phyloP scores from a whole-genome alignment of 2,113 vertebrate species.

The Mobula hypostoma region DNA sequence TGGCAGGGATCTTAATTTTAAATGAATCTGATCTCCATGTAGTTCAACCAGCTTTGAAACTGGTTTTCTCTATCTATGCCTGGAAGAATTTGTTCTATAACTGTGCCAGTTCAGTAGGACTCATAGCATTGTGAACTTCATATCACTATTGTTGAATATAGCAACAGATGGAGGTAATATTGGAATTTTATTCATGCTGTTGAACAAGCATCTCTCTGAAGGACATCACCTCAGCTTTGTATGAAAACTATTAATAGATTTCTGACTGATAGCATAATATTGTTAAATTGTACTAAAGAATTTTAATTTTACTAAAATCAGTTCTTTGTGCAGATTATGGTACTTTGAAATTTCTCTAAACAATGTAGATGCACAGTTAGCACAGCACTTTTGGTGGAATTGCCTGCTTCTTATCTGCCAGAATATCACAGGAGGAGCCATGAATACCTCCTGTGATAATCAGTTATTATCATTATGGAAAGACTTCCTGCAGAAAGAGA shows the following conservation, averaged over 20 bases:
- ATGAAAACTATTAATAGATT: not conserved
- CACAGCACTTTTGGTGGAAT: not conserved
- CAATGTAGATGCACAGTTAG: not conserved
- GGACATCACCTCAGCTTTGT: not conserved
- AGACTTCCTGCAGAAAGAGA: not conserved
- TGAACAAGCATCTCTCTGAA: not conserved
- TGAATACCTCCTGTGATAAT: not conserved
- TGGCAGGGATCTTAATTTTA: no score
- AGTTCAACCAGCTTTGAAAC: no score
- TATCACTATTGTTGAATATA: not conserved
- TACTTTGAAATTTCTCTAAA: not conserved
- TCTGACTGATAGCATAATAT: not conserved
- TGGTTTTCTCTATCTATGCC: no score
- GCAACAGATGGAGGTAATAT: not conserved
- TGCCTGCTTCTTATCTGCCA: not conserved
- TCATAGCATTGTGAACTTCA: not conserved
- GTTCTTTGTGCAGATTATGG: not conserved
- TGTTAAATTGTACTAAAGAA: not conserved
- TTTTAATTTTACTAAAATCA: not conserved
- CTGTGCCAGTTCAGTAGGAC: not conserved
- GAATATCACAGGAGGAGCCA: not conserved
- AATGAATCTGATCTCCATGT: no score
- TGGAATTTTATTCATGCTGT: not conserved
- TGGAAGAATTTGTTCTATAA: no score
- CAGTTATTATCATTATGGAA: not conserved